Evolutionary conservation across 2,888 invertebrate genomes (phyloP), one percentile per base, ranked within the genome.

Genomic region (Linhomoeus sp.): DNA sequence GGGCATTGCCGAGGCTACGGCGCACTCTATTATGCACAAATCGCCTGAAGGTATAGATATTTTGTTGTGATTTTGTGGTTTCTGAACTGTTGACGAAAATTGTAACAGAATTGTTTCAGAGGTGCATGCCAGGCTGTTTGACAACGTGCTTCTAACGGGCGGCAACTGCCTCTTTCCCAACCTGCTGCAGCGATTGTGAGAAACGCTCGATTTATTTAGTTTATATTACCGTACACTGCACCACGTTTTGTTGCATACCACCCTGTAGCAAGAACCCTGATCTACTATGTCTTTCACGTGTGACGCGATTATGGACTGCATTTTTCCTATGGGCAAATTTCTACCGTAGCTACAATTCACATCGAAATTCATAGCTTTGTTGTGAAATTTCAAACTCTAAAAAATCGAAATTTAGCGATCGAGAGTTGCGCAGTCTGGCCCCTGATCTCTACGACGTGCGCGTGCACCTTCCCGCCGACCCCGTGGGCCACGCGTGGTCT

Each of bases 1-100:
- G 77, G 97, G 97, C 1, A 78, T 97, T 50, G 75, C 83, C 0
- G 90, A 94, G 71, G 80, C 84, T 0, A 76, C 90, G 7, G 76
- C 81, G 47, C 74, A 82, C 60, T 74, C 78, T 0, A 75, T 90
- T n/a, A 72, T 75, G 45, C 67, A 72, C 0, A 82, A 84, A 54
- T 48, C 45, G 24, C 80, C 83, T 0, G 72, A 76, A 58, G 76
- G 78, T 56, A 45, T 38, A 12, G n/a, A n/a, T n/a, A 17, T 36
- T 5, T 22, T 17, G 3, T 43, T 20, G 22, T 41, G 38, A 15
- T 33, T 1, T 39, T 37, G 35, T 48, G 38, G 38, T 38, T 38
- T 7, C 15, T 14, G 9, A 12, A 38, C n/a, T 19, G 19, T n/a
- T 19, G n/a, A 12, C n/a, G 38, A 12, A 7, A 38, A 19, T 7